Base-by-base conservation (phyloP, 2,113 vertebrate species). In the Dunckerocampus dactyliophorus region DNA sequence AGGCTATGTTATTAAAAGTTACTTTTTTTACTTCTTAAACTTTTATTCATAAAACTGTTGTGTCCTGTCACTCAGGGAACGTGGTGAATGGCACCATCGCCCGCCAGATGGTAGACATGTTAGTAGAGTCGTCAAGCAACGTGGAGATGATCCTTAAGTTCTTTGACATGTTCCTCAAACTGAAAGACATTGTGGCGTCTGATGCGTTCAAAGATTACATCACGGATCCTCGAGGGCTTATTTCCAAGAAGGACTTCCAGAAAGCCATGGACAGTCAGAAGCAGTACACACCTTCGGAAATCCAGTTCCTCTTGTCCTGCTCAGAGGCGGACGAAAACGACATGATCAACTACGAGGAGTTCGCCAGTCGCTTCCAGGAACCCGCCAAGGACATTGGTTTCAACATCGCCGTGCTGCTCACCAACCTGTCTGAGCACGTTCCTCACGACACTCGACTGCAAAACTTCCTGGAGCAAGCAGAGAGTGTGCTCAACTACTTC, bases 131-230 rank as follows among this genome's bases (percentile, higher is more conserved):
- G 3, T 99, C 96, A 13, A 95, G 93, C 89, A 98, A 99, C 0
- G 96, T 99, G 58, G 95, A 97, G 85, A 96, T 98, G 92, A 97
- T 98, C 79, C 93, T 98, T 63, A 98, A 98, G 81, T 99, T 99
- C 89, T 99, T 99, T 1, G 96, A 99, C 86, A 98, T 96, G 95
- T 99, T 99, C 87, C 92, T 98, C 12, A 98, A 98, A 78, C 92
- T 99, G 61, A 94, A 96, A 65, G 96, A 99, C 89, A 98, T 99
- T 2, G 94, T 96, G 45, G 90, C 92, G 0, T 97, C 96, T 0
- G 96, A 98, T 8, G 95, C 96, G 46, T 99, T 98, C 87, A 92
- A 90, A 14, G 93, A 96, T 79, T 97, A 93, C 0, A 89, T 98
- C 67, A 92, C 94, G 0, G 96, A 98, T 61, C 94, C 94, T 1